Evolutionary conservation across 92 coral and sea anemone species (phyloP).

Genomic region (Paramuricea clavata): DNA sequence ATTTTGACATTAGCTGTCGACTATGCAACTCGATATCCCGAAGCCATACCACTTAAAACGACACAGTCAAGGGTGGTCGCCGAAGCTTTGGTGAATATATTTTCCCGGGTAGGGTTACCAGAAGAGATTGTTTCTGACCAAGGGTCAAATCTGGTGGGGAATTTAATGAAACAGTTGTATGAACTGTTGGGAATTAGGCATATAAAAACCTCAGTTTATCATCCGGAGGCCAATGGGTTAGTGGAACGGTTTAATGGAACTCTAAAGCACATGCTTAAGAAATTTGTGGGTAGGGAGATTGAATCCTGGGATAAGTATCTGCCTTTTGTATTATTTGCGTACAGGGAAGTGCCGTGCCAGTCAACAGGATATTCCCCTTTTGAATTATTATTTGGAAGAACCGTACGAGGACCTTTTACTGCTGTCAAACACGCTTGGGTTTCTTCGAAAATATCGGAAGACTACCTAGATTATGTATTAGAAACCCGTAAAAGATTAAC

Average conservation of each 20-base stretch:
- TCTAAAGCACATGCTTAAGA: conserved; percentile 42
- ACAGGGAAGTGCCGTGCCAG: conserved; percentile 43
- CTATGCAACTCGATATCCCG: conserved; percentile 62
- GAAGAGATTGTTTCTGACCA: conserved; percentile 67
- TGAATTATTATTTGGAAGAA: conserved; percentile 47
- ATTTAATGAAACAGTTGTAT: conserved; percentile 49
- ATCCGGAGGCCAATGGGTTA: conserved; percentile 59
- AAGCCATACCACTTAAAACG: conserved; percentile 64
- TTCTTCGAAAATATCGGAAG: neutral
- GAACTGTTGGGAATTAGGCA: conserved; percentile 28
- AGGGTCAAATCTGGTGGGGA: conserved; percentile 56
- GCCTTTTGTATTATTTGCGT: conserved; percentile 54
- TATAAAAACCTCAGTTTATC: conserved; percentile 54
- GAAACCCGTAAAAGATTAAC: neutral
- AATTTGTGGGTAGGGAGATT: conserved; percentile 15
- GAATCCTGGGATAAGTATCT: conserved; percentile 53
- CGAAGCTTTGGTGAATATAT: conserved; percentile 62
- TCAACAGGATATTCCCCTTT: conserved; percentile 62
- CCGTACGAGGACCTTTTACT: conserved; percentile 5
- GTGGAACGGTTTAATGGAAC: conserved; percentile 64
- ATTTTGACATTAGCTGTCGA: conserved; percentile 70
- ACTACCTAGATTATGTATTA: neutral
- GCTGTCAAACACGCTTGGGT: conserved; percentile 10
- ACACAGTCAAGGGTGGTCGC: conserved; percentile 49
- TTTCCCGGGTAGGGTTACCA: conserved; percentile 60